phyloP scores from a whole-genome alignment of 2,888 invertebrate genomes.

The Xanthorhoe designata region DNA sequence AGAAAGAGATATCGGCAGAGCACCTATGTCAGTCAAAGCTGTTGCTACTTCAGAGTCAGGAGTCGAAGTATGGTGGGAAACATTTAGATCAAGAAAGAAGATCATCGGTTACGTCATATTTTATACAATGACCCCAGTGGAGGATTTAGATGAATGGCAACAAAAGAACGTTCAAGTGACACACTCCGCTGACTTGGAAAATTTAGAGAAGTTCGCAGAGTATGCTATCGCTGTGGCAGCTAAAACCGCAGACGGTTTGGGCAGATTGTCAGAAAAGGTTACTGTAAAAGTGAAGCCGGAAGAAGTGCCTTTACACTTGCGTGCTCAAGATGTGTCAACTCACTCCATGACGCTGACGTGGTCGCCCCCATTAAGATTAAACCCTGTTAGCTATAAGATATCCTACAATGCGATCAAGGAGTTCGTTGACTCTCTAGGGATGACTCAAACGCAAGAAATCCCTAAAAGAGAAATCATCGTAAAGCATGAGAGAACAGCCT shows the following conservation, averaged over 20 bases:
- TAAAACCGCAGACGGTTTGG: constrained; percentile 91
- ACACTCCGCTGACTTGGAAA: constrained; percentile 95
- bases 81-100: constrained; percentile 93
- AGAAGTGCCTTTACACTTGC: constrained; percentile 95
- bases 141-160: constrained; percentile 96
- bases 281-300: constrained; percentile 96
- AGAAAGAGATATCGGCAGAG: constrained; percentile 95
- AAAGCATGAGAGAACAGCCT: constrained; percentile 89
- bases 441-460: constrained; percentile 94
- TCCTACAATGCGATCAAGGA: constrained; percentile 97
- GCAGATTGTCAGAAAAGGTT: constrained; percentile 94
- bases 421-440: constrained; percentile 96
- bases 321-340: constrained; percentile 96
- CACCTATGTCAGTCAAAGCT: constrained; percentile 96
- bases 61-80: constrained; percentile 98
- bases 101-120: constrained; percentile 95
- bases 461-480: constrained; percentile 90
- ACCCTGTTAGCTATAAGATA: constrained; percentile 95
- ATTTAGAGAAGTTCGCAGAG: constrained; percentile 95
- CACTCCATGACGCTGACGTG: constrained; percentile 97
- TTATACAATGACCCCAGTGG: constrained; percentile 96
- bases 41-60: constrained; percentile 97
- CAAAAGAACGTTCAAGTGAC: constrained; percentile 94
- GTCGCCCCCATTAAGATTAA: constrained; percentile 95
- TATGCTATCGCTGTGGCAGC: constrained; percentile 97